phyloP scores from a whole-genome alignment of 1,140 invertebrate genomes.

The Sesamia nonagrioides region DNA sequence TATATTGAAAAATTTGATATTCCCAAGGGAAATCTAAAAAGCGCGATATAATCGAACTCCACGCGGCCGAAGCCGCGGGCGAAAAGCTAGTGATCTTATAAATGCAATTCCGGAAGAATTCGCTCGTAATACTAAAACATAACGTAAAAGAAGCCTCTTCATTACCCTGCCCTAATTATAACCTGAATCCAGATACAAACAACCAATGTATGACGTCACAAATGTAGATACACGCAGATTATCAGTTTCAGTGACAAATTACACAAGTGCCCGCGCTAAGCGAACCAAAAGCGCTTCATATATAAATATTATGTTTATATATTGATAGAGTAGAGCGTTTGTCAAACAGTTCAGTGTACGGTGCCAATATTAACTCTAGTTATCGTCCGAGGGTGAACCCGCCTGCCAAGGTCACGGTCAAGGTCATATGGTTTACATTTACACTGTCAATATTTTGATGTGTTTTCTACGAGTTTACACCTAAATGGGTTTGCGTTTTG shows the following conservation, averaged over 20 bases:
- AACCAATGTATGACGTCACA: slow-evolving; percentile 54
- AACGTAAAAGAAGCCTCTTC: background rate
- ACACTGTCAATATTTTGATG: slow-evolving; percentile 76
- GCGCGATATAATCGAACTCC: too few species aligned
- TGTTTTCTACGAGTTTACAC: slow-evolving; percentile 52
- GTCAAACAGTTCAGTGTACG: slow-evolving; percentile 83
- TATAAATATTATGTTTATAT: slow-evolving; percentile 88
- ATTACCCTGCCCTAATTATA: slow-evolving; percentile 11
- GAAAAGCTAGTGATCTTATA: too few species aligned
- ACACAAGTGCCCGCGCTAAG: slow-evolving; percentile 78
- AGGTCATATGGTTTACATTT: slow-evolving; percentile 72
- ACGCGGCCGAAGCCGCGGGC: too few species aligned
- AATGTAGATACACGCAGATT: slow-evolving; percentile 68
- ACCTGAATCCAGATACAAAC: slow-evolving; percentile 46
- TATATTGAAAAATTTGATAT: too few species aligned
- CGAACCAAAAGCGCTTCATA: slow-evolving; percentile 82
- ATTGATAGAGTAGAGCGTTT: slow-evolving; percentile 86
- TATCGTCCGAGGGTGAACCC: slow-evolving; percentile 78
- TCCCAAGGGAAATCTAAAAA: too few species aligned
- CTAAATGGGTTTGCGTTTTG: slow-evolving; percentile 7
- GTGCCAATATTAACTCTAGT: slow-evolving; percentile 86
- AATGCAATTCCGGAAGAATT: background rate
- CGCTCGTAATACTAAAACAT: background rate
- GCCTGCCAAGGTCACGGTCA: slow-evolving; percentile 76
- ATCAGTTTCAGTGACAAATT: slow-evolving; percentile 84